Percentiles rank a stretch among this genome's conserved stretches.
Conservation (phyloP, 2,888 invertebrate genomes). For the Archips crataeganus region DNA sequence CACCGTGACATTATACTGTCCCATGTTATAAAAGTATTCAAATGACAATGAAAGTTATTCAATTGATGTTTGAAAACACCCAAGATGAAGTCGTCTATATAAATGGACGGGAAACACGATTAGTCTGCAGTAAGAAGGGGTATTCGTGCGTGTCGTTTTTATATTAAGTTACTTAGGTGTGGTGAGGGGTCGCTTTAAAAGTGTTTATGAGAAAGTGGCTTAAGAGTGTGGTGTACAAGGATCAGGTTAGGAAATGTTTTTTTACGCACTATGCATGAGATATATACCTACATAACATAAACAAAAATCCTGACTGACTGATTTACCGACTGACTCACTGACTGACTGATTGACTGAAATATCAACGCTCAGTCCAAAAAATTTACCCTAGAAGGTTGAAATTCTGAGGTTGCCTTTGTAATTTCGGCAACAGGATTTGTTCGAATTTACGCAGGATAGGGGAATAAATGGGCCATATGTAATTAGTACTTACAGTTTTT, state of each 20-base stretch:
- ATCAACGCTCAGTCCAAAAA: too few relatives aligned
- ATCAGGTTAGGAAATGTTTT: background rate
- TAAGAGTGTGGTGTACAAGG: background rate
- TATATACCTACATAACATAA: too few relatives aligned
- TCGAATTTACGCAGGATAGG: too few relatives aligned
- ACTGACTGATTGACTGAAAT: too few relatives aligned
- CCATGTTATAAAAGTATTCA: slow-evolving; percentile 6
- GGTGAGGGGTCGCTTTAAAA: background rate
- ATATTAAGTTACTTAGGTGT: background rate
- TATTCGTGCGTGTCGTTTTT: background rate
- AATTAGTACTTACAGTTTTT: too few relatives aligned
- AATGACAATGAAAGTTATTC: slow-evolving; percentile 15
- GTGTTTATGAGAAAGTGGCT: background rate
- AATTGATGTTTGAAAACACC: slow-evolving; percentile 16
- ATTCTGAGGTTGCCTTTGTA: too few relatives aligned
- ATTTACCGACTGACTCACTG: too few relatives aligned
- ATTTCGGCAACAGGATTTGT: too few relatives aligned
- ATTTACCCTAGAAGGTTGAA: too few relatives aligned
- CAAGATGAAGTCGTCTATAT: background rate
- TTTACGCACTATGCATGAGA: too few relatives aligned
- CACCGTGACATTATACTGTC: background rate
- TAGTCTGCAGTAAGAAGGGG: background rate
- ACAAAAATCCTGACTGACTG: too few relatives aligned
- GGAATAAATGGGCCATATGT: too few relatives aligned
- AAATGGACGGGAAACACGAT: background rate